These are phyloP conservation scores for Pachyuromys duprasi DNA, from an alignment of 2,797 vertebrate genomes.

Conservation along the genomic window DNA sequence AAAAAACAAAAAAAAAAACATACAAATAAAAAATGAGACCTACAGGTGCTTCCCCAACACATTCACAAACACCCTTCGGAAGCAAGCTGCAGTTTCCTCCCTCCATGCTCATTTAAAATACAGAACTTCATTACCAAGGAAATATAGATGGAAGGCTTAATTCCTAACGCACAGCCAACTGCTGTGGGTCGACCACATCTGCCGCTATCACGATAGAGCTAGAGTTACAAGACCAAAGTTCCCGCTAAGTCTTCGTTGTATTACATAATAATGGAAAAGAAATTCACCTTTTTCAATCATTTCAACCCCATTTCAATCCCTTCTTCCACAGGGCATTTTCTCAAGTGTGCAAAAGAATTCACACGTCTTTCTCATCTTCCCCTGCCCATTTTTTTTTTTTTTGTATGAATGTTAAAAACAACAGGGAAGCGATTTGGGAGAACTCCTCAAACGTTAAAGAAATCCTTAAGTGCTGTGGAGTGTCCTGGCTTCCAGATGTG, in stretches of 20 bases:
- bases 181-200: neutral
- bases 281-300: conserved; percentile 63
- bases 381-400: conserved; percentile 2
- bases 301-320: conserved; percentile 20
- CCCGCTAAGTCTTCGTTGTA: conserved; percentile 42
- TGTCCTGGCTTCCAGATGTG: neutral
- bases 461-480: neutral
- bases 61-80: conserved; percentile 23
- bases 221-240: conserved; percentile 18
- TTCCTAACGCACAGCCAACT: conserved; percentile 30
- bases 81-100: neutral
- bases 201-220: neutral
- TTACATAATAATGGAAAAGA: conserved; percentile 28
- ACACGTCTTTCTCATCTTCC: conserved; percentile 11
- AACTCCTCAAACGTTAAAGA: neutral
- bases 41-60: neutral
- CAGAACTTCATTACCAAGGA: conserved; percentile 59
- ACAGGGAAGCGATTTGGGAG: neutral
- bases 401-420: conserved; percentile 49
- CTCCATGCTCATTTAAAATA: conserved; percentile 52
- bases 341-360: conserved; percentile 1
- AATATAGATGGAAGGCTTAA: conserved; percentile 43
- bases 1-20: too few species aligned
- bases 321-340: conserved; percentile 16
- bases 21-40: neutral